Percentiles rank a stretch among this genome's conserved stretches.
These are phyloP conservation scores for Phrynocephalus vlangalii DNA, from an alignment of 2,797 vertebrate genomes.

Conservation along the genomic window DNA sequence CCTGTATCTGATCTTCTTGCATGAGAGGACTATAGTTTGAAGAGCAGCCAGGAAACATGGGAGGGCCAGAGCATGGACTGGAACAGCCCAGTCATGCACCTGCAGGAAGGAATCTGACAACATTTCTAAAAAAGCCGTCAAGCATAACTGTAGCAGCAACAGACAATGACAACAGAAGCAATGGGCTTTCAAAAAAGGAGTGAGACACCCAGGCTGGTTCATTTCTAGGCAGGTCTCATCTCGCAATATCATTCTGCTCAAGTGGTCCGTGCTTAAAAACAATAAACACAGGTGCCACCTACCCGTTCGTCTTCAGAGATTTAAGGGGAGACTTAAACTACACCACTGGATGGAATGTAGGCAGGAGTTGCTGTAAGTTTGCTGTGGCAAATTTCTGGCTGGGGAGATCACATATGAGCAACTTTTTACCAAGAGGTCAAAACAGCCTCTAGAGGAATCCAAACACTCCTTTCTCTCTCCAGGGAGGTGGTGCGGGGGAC, in stretches of 20 bases:
- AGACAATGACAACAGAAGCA: not conserved
- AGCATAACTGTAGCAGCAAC: not conserved
- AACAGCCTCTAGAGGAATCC: too few species aligned
- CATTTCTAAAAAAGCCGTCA: not conserved
- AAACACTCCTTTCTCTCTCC: too few species aligned
- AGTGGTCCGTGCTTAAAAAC: not conserved
- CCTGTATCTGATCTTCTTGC: slow-evolving; percentile 10
- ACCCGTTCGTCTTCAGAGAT: not conserved
- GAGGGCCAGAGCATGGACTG: not conserved
- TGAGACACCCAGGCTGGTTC: not conserved
- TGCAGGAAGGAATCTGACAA: not conserved
- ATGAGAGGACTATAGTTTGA: not conserved
- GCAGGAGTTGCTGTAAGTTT: not conserved
- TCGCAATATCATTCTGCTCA: not conserved
- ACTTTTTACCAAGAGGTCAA: not conserved
- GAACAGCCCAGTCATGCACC: not conserved
- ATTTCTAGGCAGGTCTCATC: slow-evolving; percentile 19
- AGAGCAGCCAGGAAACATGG: slow-evolving; percentile 5
- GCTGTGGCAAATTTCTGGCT: not conserved
- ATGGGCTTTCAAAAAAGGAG: not conserved
- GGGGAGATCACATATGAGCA: not conserved
- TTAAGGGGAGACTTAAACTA: not conserved
- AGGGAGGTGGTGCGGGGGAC: too few species aligned
- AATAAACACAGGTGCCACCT: not conserved
- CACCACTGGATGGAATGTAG: not conserved